A percentile compares a stretch with the other conserved stretches of the same genome.
Conservation (phyloP, 1,140 invertebrate genomes). For the Holcopasites calliopsidis region DNA sequence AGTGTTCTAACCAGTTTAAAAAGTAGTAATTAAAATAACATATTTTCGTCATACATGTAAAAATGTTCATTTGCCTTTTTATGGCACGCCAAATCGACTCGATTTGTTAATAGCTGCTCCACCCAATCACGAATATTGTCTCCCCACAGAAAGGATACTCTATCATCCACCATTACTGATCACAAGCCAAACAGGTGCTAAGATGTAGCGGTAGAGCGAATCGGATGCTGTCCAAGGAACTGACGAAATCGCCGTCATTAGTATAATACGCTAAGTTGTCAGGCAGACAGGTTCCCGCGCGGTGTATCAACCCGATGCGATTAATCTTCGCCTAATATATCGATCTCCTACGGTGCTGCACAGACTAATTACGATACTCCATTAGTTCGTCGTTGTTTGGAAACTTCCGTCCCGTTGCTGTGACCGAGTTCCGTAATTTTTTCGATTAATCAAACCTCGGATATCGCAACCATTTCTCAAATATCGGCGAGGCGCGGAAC, state of each 20-base stretch:
- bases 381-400: conserved; percentile 16
- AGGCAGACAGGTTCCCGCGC: conserved; percentile 16
- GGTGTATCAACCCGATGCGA: conserved; percentile 1
- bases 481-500: too few species aligned
- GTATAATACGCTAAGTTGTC: conserved; percentile 28
- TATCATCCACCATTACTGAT: conserved; percentile 35
- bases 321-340: conserved; percentile 40
- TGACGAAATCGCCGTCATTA: conserved; percentile 25
- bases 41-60: too few species aligned
- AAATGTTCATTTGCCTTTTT: too few species aligned
- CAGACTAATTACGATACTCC: conserved; percentile 27
- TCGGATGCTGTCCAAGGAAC: conserved; percentile 32
- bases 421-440: neutral
- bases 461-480: neutral
- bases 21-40: too few species aligned
- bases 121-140: too few species aligned
- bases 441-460: neutral
- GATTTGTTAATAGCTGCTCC: neutral
- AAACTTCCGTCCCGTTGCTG: neutral
- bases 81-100: too few species aligned
- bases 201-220: neutral
- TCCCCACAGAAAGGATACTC: too few species aligned
- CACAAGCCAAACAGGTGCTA: conserved; percentile 11
- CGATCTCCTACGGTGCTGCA: neutral
- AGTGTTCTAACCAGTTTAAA: too few species aligned